Evolutionary conservation across 2,888 invertebrate species (phyloP).

Genomic region (Polietes domitor): DNA sequence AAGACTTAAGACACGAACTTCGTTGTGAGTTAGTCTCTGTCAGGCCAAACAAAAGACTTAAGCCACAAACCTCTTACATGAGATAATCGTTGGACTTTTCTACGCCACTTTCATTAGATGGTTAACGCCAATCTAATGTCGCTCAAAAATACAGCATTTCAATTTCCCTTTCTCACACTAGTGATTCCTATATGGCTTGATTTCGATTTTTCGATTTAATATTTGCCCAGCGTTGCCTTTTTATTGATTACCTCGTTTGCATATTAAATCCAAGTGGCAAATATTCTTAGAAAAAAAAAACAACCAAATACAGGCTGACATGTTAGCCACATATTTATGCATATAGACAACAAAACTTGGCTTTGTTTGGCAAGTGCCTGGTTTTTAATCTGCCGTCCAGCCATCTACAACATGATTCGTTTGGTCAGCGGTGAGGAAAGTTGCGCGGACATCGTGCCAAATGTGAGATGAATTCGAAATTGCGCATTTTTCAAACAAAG

Average conservation of each 20-base stretch:
- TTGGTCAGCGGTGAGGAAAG: too few species aligned
- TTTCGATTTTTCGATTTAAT: too few species aligned
- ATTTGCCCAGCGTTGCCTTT: not conserved
- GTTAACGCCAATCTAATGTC: too few species aligned
- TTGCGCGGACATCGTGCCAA: conserved; percentile 55
- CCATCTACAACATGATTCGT: too few species aligned
- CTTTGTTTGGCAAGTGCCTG: conserved; percentile 22
- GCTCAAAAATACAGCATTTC: too few species aligned
- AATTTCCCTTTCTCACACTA: too few species aligned
- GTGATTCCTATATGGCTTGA: too few species aligned
- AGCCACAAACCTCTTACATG: not conserved
- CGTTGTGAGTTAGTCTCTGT: not conserved
- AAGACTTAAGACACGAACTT: conserved; percentile 23
- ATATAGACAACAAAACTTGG: conserved; percentile 2
- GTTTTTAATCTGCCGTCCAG: conserved; percentile 35
- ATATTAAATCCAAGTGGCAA: conserved; percentile 23
- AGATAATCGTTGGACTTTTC: not conserved
- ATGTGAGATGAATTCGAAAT: conserved; percentile 62
- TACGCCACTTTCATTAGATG: too few species aligned
- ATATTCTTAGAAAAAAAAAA: conserved; percentile 18
- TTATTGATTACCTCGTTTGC: conserved; percentile 8
- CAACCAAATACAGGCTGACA: too few species aligned
- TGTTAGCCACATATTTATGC: too few species aligned
- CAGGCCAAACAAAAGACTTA: conserved; percentile 14
- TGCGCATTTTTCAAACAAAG: not conserved